Evolutionary conservation across 2,888 invertebrate genomes (phyloP).

Genomic region (Melikaiella ostensackeni): DNA sequence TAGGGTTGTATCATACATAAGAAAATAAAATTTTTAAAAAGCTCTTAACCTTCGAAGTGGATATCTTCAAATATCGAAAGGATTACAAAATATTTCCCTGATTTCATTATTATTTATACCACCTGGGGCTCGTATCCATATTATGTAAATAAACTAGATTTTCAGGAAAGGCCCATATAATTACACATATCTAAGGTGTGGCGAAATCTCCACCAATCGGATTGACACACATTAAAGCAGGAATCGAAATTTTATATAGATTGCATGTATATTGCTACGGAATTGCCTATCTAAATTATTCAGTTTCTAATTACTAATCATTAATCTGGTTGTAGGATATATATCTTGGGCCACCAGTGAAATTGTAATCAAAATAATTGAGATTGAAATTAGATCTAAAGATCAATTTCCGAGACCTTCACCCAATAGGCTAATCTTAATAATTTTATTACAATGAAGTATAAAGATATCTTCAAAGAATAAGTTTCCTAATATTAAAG

Average conservation of each 20-base stretch:
- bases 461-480: not conserved
- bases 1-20: too few relatives aligned
- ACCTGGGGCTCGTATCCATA: not conserved
- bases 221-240: not conserved
- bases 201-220: constrained; percentile 1
- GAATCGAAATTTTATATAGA: not conserved
- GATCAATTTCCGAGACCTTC: not conserved
- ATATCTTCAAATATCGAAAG: too few relatives aligned
- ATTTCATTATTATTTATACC: constrained; percentile 2
- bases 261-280: not conserved
- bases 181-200: not conserved
- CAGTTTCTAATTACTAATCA: not conserved
- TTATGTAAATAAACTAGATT: constrained; percentile 16
- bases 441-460: not conserved
- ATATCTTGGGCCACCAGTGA: not conserved
- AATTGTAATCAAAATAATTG: not conserved
- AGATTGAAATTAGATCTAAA: not conserved
- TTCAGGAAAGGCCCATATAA: not conserved
- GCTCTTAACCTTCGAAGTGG: too few relatives aligned
- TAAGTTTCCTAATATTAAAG: not conserved
- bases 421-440: not conserved
- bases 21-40: too few relatives aligned
- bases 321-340: not conserved
- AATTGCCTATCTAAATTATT: not conserved
- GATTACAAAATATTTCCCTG: not conserved